phyloP scores from a whole-genome alignment of 2,888 invertebrate species.

The Agrotis puta region DNA sequence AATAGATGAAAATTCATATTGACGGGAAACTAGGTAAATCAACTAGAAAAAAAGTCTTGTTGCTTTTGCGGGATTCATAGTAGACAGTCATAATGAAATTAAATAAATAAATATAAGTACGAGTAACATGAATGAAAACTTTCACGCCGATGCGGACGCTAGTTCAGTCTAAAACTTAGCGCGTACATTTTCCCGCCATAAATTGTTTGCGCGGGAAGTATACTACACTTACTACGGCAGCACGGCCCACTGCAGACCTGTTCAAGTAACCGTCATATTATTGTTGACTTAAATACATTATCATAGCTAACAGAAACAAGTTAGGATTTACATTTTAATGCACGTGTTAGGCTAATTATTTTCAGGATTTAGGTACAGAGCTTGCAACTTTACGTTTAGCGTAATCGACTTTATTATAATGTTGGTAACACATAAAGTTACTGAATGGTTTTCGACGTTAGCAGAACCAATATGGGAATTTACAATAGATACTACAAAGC shows the following conservation, averaged over 20 bases:
- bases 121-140: not conserved
- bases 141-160: not conserved
- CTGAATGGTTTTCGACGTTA: not conserved
- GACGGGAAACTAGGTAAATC: not conserved
- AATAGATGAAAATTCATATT: not conserved
- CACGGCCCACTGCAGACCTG: constrained; percentile 12
- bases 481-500: constrained; percentile 22
- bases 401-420: not conserved
- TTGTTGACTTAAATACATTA: constrained; percentile 26
- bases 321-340: constrained; percentile 13
- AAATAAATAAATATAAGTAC: not conserved
- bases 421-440: not conserved
- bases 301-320: constrained; percentile 22
- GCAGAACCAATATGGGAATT: not conserved
- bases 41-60: too few relatives aligned
- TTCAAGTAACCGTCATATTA: constrained; percentile 37
- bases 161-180: not conserved
- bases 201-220: constrained; percentile 15
- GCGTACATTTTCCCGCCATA: constrained; percentile 42
- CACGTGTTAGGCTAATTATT: constrained; percentile 23
- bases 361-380: constrained; percentile 3
- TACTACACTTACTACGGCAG: constrained; percentile 6
- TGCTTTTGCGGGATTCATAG: too few relatives aligned
- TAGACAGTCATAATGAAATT: not conserved
- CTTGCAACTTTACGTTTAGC: not conserved